Evolutionary conservation across 2,797 vertebrate genomes (phyloP).

Genomic region (Tauraco hartlaubi): DNA sequence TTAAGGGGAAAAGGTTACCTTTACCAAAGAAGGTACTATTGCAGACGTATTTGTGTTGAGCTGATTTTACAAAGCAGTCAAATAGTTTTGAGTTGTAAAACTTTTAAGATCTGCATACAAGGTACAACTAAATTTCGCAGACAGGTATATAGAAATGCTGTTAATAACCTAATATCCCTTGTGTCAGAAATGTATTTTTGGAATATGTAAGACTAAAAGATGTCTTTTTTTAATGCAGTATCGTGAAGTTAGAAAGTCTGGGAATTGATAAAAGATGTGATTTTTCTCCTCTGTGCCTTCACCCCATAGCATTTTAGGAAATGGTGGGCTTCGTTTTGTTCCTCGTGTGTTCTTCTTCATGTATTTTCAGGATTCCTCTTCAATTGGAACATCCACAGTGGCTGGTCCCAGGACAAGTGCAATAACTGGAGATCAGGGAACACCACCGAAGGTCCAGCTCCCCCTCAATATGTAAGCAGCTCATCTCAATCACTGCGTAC

Average conservation of each 20-base stretch:
- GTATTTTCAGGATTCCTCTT: slow-evolving; percentile 86
- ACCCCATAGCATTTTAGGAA: background rate
- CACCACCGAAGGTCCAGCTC: slow-evolving; percentile 92
- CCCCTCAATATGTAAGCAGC: slow-evolving; percentile 96
- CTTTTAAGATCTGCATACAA: background rate
- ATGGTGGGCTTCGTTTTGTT: background rate
- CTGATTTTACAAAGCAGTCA: background rate
- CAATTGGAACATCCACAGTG: slow-evolving; percentile 83
- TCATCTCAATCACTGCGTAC: background rate
- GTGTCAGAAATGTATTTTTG: background rate
- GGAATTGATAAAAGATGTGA: background rate
- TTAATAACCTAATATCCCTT: slow-evolving; percentile 30
- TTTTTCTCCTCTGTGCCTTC: background rate
- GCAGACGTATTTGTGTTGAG: background rate
- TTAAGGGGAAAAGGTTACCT: background rate
- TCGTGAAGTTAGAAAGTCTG: background rate
- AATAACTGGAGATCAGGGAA: slow-evolving; percentile 89
- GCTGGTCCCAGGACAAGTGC: slow-evolving; percentile 87
- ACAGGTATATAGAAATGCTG: background rate
- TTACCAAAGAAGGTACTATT: background rate
- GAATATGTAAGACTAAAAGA: background rate
- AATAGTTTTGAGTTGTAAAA: slow-evolving; percentile 21
- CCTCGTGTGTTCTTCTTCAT: slow-evolving; percentile 48
- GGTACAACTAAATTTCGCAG: background rate
- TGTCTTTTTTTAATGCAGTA: slow-evolving; percentile 3